phyloP scores from a whole-genome alignment of 2,797 vertebrate genomes.

The Vipera latastei region DNA sequence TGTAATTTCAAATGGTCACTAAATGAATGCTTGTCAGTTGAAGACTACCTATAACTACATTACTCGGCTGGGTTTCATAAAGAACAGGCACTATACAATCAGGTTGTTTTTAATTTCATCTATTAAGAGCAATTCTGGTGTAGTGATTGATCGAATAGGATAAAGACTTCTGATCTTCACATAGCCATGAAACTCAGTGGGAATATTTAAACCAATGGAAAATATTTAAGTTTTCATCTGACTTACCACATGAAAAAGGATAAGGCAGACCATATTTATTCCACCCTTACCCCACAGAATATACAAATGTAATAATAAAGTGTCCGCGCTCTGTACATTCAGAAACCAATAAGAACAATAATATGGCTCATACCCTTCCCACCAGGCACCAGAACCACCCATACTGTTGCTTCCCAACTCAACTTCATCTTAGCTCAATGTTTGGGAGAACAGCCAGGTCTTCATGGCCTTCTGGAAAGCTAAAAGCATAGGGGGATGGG shows the following conservation, averaged over 20 bases:
- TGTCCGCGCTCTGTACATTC: background rate
- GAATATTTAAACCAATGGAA: too few species aligned
- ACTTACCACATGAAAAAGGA: background rate
- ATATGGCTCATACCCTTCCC: background rate
- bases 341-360: background rate
- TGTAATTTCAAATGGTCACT: too few species aligned
- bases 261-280: background rate
- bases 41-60: background rate
- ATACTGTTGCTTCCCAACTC: background rate
- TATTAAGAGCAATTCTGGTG: background rate
- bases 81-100: background rate
- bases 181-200: background rate
- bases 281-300: background rate
- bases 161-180: background rate
- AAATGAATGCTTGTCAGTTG: too few species aligned
- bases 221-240: background rate
- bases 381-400: background rate
- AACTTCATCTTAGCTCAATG: background rate
- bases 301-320: background rate
- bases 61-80: background rate
- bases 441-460: background rate
- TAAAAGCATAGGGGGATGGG: background rate
- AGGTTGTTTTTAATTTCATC: background rate
- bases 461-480: background rate
- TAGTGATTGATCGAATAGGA: background rate